Evolutionary conservation across 2,113 vertebrate species (phyloP).

Genomic region (Casuarius casuarius): DNA sequence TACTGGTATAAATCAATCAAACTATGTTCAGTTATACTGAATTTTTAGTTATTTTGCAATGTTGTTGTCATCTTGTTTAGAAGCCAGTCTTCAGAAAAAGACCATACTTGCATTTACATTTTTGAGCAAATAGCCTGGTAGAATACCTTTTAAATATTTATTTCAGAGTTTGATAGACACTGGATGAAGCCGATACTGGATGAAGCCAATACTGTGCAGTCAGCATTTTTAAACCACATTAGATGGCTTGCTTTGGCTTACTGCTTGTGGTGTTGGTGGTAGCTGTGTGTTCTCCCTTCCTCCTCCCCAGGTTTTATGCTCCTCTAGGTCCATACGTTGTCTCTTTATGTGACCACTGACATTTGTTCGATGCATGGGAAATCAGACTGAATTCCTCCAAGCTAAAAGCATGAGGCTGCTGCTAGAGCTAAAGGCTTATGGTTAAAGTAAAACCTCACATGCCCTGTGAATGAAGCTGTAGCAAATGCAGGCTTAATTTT

Average conservation of each 20-base stretch:
- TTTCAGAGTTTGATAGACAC: not conserved
- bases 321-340: not conserved
- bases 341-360: not conserved
- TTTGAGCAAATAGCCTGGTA: not conserved
- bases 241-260: not conserved
- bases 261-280: not conserved
- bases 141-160: not conserved
- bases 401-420: not conserved
- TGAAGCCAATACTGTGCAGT: not conserved
- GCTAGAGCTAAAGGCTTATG: not conserved
- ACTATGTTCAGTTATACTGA: fast-evolving
- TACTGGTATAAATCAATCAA: not conserved
- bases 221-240: not conserved
- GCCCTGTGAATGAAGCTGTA: not conserved
- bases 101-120: fast-evolving
- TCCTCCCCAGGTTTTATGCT: not conserved
- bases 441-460: not conserved
- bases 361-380: not conserved
- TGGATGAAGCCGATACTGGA: not conserved
- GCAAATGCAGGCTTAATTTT: not conserved
- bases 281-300: not conserved
- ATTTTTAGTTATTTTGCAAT: not conserved
- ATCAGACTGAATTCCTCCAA: not conserved
- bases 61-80: not conserved
- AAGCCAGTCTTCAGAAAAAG: not conserved